These are phyloP conservation scores for Aporophyla nigra DNA, from an alignment of 2,888 invertebrate genomes.

Conservation along the genomic window DNA sequence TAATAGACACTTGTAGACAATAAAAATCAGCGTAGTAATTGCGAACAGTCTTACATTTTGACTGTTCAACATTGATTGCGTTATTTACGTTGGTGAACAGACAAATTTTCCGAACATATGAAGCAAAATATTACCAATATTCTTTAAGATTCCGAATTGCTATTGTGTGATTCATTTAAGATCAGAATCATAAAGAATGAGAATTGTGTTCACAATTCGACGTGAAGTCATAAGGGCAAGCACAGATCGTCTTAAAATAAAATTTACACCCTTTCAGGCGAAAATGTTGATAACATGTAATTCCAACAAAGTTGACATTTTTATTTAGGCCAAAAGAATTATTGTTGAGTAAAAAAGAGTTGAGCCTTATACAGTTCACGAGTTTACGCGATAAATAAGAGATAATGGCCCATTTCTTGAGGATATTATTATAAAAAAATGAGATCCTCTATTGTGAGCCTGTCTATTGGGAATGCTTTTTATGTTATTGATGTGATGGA, in stretches of 20 bases:
- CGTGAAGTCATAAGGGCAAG: neutral
- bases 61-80: no score
- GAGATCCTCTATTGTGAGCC: conserved; percentile 73
- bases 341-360: conserved; percentile 78
- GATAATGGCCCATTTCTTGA: conserved; percentile 83
- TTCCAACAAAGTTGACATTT: conserved; percentile 69
- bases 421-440: conserved; percentile 82
- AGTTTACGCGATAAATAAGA: conserved; percentile 82
- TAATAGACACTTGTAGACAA: no score
- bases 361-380: conserved; percentile 74
- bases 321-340: conserved; percentile 71
- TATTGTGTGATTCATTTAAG: no score
- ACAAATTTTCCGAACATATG: no score
- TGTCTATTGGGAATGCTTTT: conserved; percentile 67
- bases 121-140: no score
- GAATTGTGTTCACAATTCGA: neutral
- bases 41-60: no score
- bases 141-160: no score
- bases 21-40: no score
- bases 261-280: conserved; percentile 20
- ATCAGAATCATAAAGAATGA: neutral
- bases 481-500: conserved; percentile 65
- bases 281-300: conserved; percentile 58
- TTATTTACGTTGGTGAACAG: no score
- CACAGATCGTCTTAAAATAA: neutral